Percentiles rank a stretch among this genome's conserved stretches.
Conservation (phyloP, 2,797 vertebrate genomes). For the Melanotaenia maccullochi region DNA sequence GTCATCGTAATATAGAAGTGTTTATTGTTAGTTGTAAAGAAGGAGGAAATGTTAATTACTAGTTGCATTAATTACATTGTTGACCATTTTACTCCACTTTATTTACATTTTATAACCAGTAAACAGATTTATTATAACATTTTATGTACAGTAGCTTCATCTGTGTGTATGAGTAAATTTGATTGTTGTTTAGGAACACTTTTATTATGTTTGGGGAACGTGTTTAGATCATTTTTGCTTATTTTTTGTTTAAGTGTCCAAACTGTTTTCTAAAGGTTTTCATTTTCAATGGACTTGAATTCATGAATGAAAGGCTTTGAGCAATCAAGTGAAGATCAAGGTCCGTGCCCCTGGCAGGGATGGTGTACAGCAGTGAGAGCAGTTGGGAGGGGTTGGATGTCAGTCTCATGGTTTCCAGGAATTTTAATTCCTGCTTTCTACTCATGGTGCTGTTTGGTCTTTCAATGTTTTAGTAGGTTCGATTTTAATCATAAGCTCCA, state of each 20-base stretch:
- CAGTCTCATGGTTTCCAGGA: conserved; percentile 54
- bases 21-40: not conserved
- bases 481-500: conserved; percentile 60
- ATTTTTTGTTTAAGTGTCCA: not conserved
- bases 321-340: conserved; percentile 33
- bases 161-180: not conserved
- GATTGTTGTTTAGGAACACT: not conserved
- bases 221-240: not conserved
- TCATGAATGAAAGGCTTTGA: conserved; percentile 67
- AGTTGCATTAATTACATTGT: not conserved
- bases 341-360: conserved; percentile 22
- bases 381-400: conserved; percentile 15
- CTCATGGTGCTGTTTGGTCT: conserved; percentile 40
- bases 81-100: not conserved
- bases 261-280: not conserved
- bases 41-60: not conserved
- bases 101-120: not conserved
- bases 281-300: conserved; percentile 59
- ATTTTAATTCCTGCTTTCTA: conserved; percentile 45
- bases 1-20: not conserved
- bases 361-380: conserved; percentile 6
- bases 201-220: not conserved
- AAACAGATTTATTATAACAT: not conserved
- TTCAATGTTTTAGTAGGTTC: conserved; percentile 39
- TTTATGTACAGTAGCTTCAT: not conserved